Conservation (phyloP, 2,797 vertebrate genomes). For the Enoplosus armatus region DNA sequence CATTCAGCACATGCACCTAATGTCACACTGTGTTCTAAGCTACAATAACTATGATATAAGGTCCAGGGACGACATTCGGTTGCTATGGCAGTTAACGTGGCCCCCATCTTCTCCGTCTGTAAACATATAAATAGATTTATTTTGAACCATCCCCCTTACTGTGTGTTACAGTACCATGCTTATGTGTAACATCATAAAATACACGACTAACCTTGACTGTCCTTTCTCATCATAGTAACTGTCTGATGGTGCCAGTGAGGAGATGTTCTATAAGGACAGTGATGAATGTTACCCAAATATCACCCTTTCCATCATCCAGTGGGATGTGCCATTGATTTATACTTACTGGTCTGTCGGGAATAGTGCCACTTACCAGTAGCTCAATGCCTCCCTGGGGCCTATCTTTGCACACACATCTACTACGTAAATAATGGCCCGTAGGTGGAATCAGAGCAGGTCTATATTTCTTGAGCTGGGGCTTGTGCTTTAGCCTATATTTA, state of each 20-base stretch:
- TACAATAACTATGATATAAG: conserved; percentile 47
- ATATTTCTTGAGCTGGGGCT: conserved; percentile 55
- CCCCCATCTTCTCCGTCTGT: conserved; percentile 22
- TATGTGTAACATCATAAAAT: conserved; percentile 26
- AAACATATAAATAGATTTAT: conserved; percentile 38
- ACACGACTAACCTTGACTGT: conserved; percentile 70
- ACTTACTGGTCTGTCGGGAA: conserved; percentile 69
- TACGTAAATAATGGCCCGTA: conserved; percentile 70
- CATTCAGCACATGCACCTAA: conserved; percentile 72
- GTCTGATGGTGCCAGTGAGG: conserved; percentile 57
- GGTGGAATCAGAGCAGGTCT: conserved; percentile 59
- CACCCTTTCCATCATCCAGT: conserved; percentile 71
- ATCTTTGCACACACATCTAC: conserved; percentile 52
- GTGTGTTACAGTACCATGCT: conserved; percentile 2
- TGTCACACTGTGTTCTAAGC: conserved; percentile 55
- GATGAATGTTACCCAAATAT: conserved; percentile 76
- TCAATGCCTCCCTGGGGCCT: conserved; percentile 64
- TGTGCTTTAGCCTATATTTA: conserved; percentile 47
- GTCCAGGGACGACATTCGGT: neutral
- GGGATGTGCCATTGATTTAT: conserved; percentile 78
- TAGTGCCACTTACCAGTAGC: conserved; percentile 67
- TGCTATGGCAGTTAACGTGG: conserved; percentile 35
- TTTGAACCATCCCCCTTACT: conserved; percentile 1
- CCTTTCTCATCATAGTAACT: conserved; percentile 64
- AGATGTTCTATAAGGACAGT: conserved; percentile 63